These are phyloP conservation scores for Barypeithes pellucidus DNA, from an alignment of 2,888 invertebrate species.

Conservation along the genomic window DNA sequence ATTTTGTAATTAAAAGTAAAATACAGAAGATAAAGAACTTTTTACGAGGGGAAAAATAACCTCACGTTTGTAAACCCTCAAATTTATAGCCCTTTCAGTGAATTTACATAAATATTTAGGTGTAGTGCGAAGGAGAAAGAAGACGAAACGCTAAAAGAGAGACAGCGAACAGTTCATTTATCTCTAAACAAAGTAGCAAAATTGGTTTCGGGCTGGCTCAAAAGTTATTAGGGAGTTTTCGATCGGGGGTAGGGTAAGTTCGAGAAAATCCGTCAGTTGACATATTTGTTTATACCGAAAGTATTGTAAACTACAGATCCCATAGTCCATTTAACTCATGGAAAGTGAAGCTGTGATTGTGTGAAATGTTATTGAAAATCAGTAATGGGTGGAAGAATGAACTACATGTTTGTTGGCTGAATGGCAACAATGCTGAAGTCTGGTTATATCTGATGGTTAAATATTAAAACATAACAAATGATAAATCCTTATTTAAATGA, in stretches of 20 bases:
- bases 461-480: no score
- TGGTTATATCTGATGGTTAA: no score
- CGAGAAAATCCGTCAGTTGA: neutral
- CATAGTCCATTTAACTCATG: no score
- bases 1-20: neutral
- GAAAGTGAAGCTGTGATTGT: no score
- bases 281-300: no score
- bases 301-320: no score
- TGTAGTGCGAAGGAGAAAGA: constrained; percentile 28
- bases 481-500: no score
- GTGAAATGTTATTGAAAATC: no score
- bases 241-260: neutral
- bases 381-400: no score
- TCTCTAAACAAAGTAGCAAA: constrained; percentile 50
- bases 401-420: no score
- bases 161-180: constrained; percentile 48
- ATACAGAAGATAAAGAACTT: neutral
- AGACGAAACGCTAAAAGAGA: constrained; percentile 39
- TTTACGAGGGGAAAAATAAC: constrained; percentile 4
- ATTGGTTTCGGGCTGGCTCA: constrained; percentile 47
- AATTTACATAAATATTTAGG: constrained; percentile 43
- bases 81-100: constrained; percentile 17
- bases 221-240: constrained; percentile 38
- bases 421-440: no score
- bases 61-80: neutral